Percentiles rank a stretch among this genome's conserved stretches.
Conservation (phyloP, 2,113 vertebrate species). For the Mormoops blainvillei region DNA sequence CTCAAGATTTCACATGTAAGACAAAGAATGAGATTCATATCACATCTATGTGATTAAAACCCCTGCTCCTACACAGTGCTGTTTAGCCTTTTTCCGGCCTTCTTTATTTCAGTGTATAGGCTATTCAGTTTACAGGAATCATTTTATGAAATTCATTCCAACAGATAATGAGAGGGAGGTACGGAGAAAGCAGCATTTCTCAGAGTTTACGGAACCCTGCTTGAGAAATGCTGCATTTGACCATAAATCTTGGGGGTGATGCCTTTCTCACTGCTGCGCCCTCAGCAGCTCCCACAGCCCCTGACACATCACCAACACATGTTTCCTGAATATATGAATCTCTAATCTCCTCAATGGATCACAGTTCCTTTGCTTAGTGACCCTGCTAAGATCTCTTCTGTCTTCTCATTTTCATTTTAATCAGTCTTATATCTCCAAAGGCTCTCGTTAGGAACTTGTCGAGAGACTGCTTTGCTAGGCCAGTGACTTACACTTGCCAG, state of each 20-base stretch:
- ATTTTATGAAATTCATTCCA: not conserved
- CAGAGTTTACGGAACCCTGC: not conserved
- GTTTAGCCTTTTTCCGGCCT: no score
- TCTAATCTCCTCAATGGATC: not conserved
- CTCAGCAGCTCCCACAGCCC: not conserved
- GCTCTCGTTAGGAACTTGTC: not conserved
- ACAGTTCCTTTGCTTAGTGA: not conserved
- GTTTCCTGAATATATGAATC: not conserved
- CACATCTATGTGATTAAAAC: not conserved
- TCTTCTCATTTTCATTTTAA: conserved; percentile 11
- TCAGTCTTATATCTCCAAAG: not conserved
- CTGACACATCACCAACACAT: rapidly evolving
- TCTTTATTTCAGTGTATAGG: not conserved
- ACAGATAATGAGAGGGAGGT: rapidly evolving
- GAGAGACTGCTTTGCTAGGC: not conserved
- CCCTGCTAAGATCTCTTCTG: not conserved
- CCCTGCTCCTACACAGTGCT: not conserved
- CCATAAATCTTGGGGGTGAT: rapidly evolving
- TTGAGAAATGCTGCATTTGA: not conserved
- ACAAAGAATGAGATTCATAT: not conserved
- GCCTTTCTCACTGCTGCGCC: not conserved
- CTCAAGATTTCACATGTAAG: not conserved
- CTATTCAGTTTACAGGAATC: not conserved
- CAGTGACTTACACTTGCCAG: not conserved
- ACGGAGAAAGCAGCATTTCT: not conserved